These are phyloP conservation scores for Stomorhina lunata DNA, from an alignment of 2,888 invertebrate genomes.

Conservation along the genomic window DNA sequence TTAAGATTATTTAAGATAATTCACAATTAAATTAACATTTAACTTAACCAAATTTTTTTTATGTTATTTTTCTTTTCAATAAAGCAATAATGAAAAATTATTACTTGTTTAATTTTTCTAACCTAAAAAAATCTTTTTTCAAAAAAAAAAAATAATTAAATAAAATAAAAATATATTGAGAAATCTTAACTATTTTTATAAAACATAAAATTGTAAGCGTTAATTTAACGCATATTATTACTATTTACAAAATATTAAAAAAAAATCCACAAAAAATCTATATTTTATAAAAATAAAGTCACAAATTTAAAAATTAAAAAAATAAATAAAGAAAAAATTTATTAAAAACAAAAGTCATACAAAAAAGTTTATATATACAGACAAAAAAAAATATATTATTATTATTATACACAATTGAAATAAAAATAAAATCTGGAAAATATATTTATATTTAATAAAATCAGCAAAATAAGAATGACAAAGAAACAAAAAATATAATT, in stretches of 20 bases:
- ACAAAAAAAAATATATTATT: constrained; percentile 20
- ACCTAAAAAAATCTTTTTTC: too few relatives aligned
- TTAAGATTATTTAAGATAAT: too few relatives aligned
- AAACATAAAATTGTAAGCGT: constrained; percentile 53
- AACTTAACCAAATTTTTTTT: too few relatives aligned
- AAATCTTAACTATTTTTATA: constrained; percentile 67
- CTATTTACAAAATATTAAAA: constrained; percentile 67
- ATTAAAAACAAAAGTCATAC: constrained; percentile 49
- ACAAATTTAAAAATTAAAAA: constrained; percentile 54
- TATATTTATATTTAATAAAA: constrained; percentile 40
- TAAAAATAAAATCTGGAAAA: constrained; percentile 19
- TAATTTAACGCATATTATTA: constrained; percentile 34
- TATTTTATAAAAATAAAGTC: constrained; percentile 50
- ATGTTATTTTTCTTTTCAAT: too few relatives aligned
- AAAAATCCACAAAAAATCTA: constrained; percentile 16
- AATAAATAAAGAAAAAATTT: constrained; percentile 19
- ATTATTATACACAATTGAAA: constrained; percentile 13
- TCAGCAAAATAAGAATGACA: too few relatives aligned
- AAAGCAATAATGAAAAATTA: too few relatives aligned
- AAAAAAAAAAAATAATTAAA: too few relatives aligned
- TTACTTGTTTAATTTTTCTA: too few relatives aligned
- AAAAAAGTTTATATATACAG: constrained; percentile 32
- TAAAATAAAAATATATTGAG: constrained; percentile 41
- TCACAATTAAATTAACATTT: too few relatives aligned
- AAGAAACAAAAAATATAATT: too few relatives aligned